Conservation (phyloP, 2,113 vertebrate genomes). For the Sphyrna mokarran region DNA sequence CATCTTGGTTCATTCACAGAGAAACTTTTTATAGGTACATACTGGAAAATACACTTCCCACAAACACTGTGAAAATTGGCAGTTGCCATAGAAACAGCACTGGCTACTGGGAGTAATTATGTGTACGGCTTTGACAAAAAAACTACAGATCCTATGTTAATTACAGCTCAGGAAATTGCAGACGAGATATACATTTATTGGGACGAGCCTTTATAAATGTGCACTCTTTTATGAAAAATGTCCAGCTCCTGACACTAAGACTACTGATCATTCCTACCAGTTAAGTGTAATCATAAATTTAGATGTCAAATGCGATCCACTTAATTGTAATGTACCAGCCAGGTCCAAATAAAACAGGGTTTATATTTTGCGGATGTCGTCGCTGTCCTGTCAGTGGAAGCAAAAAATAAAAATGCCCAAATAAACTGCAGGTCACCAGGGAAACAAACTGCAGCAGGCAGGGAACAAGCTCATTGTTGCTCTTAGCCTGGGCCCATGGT, state of each 20-base stretch:
- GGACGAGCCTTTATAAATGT: conserved; percentile 20
- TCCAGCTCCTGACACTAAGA: not conserved
- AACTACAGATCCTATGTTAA: conserved; percentile 31
- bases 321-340: conserved; percentile 33
- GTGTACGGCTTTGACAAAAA: conserved; percentile 10
- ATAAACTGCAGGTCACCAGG: conserved; percentile 26
- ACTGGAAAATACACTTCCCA: conserved; percentile 22
- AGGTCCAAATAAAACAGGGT: conserved; percentile 16
- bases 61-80: conserved; percentile 30
- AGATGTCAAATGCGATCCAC: conserved; percentile 12
- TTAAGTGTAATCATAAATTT: conserved; percentile 32
- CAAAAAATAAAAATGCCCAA: conserved; percentile 16
- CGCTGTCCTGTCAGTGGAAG: not conserved
- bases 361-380: not conserved
- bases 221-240: not conserved
- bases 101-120: conserved; percentile 29
- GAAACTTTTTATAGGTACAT: conserved; percentile 18
- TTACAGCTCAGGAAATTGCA: conserved; percentile 26
- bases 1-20: conserved; percentile 4
- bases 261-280: not conserved
- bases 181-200: conserved; percentile 4
- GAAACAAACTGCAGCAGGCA: not conserved
- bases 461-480: not conserved
- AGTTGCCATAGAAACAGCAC: conserved; percentile 15
- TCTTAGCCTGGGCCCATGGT: no score